These are phyloP conservation scores for Drosophila biarmipes DNA, from an alignment of 1,140 invertebrate species.

Conservation along the genomic window DNA sequence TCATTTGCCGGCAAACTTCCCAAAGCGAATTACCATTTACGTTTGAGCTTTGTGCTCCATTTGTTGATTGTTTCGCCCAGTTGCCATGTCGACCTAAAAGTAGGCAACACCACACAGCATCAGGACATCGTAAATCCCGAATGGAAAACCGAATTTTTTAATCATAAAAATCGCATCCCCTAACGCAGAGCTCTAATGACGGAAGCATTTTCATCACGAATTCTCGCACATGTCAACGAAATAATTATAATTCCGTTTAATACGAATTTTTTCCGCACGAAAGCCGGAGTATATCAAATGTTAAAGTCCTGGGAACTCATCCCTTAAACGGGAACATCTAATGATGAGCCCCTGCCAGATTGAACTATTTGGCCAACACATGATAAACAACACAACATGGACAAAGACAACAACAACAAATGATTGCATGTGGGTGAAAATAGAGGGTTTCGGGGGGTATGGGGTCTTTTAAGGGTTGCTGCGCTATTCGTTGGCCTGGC, in stretches of 20 bases:
- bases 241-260: slow-evolving; percentile 18
- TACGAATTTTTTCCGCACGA: slow-evolving; percentile 1
- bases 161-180: slow-evolving; percentile 35
- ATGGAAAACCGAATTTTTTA: slow-evolving; percentile 14
- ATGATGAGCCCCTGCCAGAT: slow-evolving; percentile 35
- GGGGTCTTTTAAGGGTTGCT: slow-evolving; percentile 66
- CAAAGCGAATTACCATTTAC: slow-evolving; percentile 41
- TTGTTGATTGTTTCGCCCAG: slow-evolving; percentile 44
- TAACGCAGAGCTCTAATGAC: neutral
- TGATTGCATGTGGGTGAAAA: slow-evolving; percentile 41
- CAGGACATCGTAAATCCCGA: slow-evolving; percentile 21
- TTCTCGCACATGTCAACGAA: slow-evolving; percentile 23
- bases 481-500: slow-evolving; percentile 54
- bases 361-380: slow-evolving; percentile 49
- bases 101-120: slow-evolving; percentile 48
- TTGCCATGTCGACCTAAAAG: slow-evolving; percentile 32
- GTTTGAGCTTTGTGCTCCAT: slow-evolving; percentile 47
- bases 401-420: slow-evolving; percentile 22
- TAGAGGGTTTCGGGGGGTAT: slow-evolving; percentile 6
- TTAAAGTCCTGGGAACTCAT: slow-evolving; percentile 31
- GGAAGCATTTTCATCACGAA: slow-evolving; percentile 15
- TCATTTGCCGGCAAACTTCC: slow-evolving; percentile 47
- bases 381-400: slow-evolving; percentile 48
- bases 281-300: slow-evolving; percentile 25
- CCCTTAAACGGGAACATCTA: slow-evolving; percentile 63